A percentile compares a stretch with the other conserved stretches of the same genome.
Evolutionary conservation across 92 coral and sea anemone species (phyloP).

Genomic region (Parazoanthus swiftii): DNA sequence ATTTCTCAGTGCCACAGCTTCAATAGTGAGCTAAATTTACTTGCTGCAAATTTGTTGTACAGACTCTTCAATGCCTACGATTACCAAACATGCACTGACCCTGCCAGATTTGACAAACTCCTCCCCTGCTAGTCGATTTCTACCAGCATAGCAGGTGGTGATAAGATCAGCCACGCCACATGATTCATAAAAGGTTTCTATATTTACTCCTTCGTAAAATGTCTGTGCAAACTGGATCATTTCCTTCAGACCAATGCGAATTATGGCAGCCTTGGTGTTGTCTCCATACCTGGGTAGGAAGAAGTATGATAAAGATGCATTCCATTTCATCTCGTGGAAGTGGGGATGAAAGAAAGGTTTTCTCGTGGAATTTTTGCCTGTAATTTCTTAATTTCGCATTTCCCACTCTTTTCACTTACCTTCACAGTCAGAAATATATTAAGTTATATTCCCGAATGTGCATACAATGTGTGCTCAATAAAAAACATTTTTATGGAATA

Average conservation of each 20-base stretch:
- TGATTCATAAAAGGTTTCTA: slow-evolving; percentile 95
- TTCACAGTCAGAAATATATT: background rate
- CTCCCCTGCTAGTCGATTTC: slow-evolving; percentile 95
- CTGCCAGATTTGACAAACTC: slow-evolving; percentile 88
- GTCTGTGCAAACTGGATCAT: slow-evolving; percentile 88
- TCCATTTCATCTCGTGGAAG: background rate
- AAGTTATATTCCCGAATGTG: background rate
- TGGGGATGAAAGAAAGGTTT: too few relatives aligned
- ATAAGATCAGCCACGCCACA: slow-evolving; percentile 99
- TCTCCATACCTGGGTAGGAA: slow-evolving; percentile 67
- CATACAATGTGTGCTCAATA: too few relatives aligned
- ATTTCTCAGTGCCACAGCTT: too few relatives aligned
- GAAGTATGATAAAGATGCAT: background rate
- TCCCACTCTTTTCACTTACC: too few relatives aligned
- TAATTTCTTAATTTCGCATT: too few relatives aligned
- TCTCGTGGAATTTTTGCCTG: background rate
- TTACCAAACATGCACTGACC: slow-evolving; percentile 25
- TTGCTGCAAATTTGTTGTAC: too few relatives aligned
- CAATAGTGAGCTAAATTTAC: too few relatives aligned
- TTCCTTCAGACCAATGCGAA: slow-evolving; percentile 94
- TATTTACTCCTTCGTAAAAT: slow-evolving; percentile 86
- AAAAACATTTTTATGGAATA: too few relatives aligned
- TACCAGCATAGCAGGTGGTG: slow-evolving; percentile 97
- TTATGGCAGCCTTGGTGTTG: slow-evolving; percentile 97
- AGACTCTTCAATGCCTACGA: background rate